These are phyloP conservation scores for Aldabrachelys gigantea DNA, from an alignment of 2,113 vertebrate genomes.

Conservation along the genomic window DNA sequence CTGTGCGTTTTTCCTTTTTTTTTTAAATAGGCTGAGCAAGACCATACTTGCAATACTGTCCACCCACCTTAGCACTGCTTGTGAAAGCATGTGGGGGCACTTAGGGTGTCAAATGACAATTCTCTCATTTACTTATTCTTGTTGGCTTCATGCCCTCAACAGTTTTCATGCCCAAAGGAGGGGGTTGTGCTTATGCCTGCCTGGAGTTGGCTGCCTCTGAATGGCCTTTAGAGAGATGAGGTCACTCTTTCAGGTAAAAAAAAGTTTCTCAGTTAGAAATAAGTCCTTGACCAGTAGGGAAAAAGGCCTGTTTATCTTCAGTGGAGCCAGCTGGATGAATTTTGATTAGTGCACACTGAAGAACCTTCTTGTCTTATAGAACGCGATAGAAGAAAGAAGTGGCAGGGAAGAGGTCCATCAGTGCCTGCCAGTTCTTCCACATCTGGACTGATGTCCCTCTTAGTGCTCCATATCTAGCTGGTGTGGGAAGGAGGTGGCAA, in stretches of 20 bases:
- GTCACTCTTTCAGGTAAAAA: not conserved
- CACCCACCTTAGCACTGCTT: not conserved
- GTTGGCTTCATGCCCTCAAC: not conserved
- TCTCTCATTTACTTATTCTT: not conserved
- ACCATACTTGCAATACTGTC: not conserved
- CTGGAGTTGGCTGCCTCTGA: not conserved
- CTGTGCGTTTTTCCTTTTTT: too few species aligned
- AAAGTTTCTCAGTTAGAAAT: too few species aligned
- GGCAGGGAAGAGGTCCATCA: not conserved
- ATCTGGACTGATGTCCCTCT: not conserved
- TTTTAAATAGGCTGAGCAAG: not conserved
- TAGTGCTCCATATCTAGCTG: not conserved
- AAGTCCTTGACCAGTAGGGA: not conserved
- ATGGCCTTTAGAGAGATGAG: not conserved
- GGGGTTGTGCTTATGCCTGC: too few species aligned
- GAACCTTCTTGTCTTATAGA: not conserved
- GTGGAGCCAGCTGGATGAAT: too few species aligned
- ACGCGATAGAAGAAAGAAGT: not conserved
- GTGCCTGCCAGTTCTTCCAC: not conserved
- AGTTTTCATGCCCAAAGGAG: not conserved
- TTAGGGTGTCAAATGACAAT: not conserved
- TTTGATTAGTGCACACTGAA: too few species aligned
- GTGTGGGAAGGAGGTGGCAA: not conserved
- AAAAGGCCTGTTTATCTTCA: not conserved
- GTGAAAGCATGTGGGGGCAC: not conserved